Evolutionary conservation across 2,888 invertebrate genomes (phyloP), one percentile per base, ranked within the genome.

Genomic region (Apotomis betuletana): DNA sequence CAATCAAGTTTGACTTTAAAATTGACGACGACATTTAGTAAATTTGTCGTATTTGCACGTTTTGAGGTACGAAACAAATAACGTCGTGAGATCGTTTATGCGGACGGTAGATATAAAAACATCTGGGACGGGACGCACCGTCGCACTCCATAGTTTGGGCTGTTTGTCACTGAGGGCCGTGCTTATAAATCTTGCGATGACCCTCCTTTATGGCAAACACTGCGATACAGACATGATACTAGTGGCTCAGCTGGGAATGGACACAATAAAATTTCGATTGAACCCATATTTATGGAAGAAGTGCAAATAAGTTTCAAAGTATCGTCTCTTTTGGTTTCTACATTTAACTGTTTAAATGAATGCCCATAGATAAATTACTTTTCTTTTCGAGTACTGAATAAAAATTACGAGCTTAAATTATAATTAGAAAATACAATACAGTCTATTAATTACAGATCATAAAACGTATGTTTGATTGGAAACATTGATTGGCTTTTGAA

Each of bases 171-270:
- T 74, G 79, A 82, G 84, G 86, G 83, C 79, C 79, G 77, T 78
- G 83, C 82, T 81, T 85, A 88, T 88, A 90, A 89, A 90, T 89
- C 87, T 86, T 79, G 77, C 79, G 80, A 86, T 88, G 88, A 87
- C 88, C 89, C 88, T 87, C 85, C 84, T 81, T 84, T 83, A 83
- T 85, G 80, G 83, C 80, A 81, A 77, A 67, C 68, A 57, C 76
- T 75, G 78, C 83, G 84, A 85, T 85, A 83, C 83, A 83, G 80
- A 81, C 76, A 74, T 77, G 82, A 84, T 85, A 63, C 72, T 63
- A 85, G 80, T 85, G 80, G 86, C 85, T 86, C 87, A 89, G 85
- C 81, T 86, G 86, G 85, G 85, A 82, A 85, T 82, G 83, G 86
- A 85, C 83, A 83, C 84, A 86, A 87, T 88, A 85, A 85, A 86